phyloP scores from a whole-genome alignment of 2,888 invertebrate species.

The Laothoe populi region DNA sequence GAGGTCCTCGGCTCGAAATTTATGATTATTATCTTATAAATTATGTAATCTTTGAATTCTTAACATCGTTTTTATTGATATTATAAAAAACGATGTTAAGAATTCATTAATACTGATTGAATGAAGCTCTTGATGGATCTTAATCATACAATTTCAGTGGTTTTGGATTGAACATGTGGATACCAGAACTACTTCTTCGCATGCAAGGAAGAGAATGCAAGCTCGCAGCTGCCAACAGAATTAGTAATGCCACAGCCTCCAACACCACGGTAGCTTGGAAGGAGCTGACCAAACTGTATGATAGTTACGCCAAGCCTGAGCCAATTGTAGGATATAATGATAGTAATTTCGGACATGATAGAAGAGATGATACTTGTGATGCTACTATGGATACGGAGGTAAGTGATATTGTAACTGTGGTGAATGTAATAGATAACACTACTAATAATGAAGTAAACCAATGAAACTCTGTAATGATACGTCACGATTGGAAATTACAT shows the following conservation, averaged over 20 bases:
- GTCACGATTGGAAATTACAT: too few relatives aligned
- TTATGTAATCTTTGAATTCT: too few relatives aligned
- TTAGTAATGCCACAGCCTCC: constrained; percentile 56
- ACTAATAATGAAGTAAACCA: too few relatives aligned
- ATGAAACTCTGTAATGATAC: too few relatives aligned
- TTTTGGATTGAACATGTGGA: constrained; percentile 90
- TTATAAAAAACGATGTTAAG: too few relatives aligned
- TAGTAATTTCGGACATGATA: constrained; percentile 43
- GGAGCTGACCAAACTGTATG: constrained; percentile 73
- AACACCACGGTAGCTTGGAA: constrained; percentile 68
- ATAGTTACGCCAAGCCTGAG: constrained; percentile 58
- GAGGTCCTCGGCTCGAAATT: too few relatives aligned
- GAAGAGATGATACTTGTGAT: constrained; percentile 51
- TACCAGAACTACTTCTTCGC: constrained; percentile 90
- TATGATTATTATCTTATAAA: too few relatives aligned
- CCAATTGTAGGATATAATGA: constrained; percentile 48
- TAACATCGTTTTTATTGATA: too few relatives aligned
- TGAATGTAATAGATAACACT: background rate
- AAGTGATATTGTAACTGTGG: constrained; percentile 31
- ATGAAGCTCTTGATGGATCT: too few relatives aligned
- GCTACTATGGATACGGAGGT: constrained; percentile 69
- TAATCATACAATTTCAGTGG: constrained; percentile 84
- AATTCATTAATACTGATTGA: too few relatives aligned
- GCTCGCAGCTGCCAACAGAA: constrained; percentile 62
- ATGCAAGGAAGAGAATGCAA: constrained; percentile 68